A percentile compares a stretch with the other conserved stretches of the same genome.
Conservation (phyloP, 2,113 vertebrate genomes). For the Tragelaphus strepsiceros region DNA sequence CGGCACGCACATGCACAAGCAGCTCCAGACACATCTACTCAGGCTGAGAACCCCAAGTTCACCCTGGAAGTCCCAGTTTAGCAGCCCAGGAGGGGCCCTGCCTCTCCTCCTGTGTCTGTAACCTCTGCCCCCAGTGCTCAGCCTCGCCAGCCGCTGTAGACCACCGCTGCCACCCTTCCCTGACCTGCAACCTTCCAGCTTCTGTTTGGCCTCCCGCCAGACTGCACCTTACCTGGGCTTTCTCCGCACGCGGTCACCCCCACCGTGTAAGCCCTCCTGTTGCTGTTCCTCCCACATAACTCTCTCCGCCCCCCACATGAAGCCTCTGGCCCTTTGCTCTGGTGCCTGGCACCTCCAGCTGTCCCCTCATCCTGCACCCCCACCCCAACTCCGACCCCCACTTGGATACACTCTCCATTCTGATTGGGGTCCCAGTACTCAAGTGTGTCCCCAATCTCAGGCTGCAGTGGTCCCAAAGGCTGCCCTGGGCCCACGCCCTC, state of each 20-base stretch:
- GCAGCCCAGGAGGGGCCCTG: background rate
- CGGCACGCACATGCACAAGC: accelerated
- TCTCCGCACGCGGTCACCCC: accelerated
- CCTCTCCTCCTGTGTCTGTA: background rate
- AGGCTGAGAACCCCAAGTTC: background rate
- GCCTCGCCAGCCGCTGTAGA: background rate
- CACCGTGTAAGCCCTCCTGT: background rate
- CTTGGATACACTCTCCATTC: background rate
- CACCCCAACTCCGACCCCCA: accelerated
- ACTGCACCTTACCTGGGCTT: accelerated
- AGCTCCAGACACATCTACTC: background rate
- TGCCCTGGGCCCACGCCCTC: background rate
- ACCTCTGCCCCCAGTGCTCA: background rate
- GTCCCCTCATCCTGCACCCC: too few relatives aligned
- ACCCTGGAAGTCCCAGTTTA: background rate
- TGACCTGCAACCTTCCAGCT: background rate
- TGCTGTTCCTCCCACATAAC: background rate
- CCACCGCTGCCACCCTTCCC: background rate
- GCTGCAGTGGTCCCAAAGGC: accelerated
- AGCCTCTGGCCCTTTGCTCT: background rate
- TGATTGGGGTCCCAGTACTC: background rate
- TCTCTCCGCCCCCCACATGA: accelerated
- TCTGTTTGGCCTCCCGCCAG: background rate
- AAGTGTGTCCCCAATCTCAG: accelerated
- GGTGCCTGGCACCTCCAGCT: accelerated